phyloP scores from a whole-genome alignment of 2,888 invertebrate genomes.

The Chloroclysta siterata region DNA sequence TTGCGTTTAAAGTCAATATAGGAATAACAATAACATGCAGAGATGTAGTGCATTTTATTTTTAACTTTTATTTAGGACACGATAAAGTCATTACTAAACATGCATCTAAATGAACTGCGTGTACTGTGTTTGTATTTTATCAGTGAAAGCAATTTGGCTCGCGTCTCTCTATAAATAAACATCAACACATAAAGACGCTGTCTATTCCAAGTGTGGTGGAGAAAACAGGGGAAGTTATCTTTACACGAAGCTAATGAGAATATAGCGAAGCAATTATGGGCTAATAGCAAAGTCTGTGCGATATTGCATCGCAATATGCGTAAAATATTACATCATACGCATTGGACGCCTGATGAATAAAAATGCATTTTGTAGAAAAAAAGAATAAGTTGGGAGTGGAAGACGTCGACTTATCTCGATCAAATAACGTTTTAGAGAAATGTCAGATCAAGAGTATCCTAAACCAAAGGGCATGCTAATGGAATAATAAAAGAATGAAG shows the following conservation, averaged over 20 bases:
- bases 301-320: not conserved
- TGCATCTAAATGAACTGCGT: constrained; percentile 40
- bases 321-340: not conserved
- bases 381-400: not conserved
- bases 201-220: constrained; percentile 52
- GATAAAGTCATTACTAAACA: constrained; percentile 39
- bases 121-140: constrained; percentile 53
- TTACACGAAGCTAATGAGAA: constrained; percentile 2
- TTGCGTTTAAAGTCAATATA: constrained; percentile 2
- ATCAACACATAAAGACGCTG: constrained; percentile 50
- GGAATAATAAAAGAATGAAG: too few relatives aligned
- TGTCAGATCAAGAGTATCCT: too few relatives aligned
- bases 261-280: constrained; percentile 7
- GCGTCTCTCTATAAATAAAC: constrained; percentile 69
- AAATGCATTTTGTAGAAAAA: not conserved
- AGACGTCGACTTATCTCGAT: too few relatives aligned
- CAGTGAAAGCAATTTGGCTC: constrained; percentile 78
- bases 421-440: too few relatives aligned
- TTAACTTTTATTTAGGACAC: constrained; percentile 28
- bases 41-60: constrained; percentile 35
- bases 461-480: too few relatives aligned
- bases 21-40: constrained; percentile 24
- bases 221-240: constrained; percentile 25
- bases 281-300: constrained; percentile 3
- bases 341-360: not conserved